Conservation (phyloP, 2,797 vertebrate genomes). For the Schizothorax lantsangensis region DNA sequence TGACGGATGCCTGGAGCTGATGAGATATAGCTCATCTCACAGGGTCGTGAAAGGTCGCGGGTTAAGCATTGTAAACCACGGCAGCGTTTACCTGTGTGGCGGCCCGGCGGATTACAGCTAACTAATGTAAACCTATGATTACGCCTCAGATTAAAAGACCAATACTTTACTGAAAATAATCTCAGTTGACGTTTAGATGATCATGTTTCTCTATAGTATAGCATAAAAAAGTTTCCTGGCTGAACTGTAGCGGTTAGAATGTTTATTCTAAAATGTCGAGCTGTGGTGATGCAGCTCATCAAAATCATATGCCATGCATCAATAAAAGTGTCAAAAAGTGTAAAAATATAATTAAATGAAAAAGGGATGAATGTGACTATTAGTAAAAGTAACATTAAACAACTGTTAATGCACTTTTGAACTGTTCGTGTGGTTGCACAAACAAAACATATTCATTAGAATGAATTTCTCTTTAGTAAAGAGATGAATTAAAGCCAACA, state of each 20-base stretch:
- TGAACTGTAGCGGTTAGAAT: background rate
- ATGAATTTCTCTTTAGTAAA: background rate
- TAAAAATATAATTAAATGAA: background rate
- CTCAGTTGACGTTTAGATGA: slow-evolving; percentile 14
- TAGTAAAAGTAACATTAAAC: background rate
- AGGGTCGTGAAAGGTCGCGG: slow-evolving; percentile 75
- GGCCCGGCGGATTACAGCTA: slow-evolving; percentile 32
- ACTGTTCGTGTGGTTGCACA: background rate
- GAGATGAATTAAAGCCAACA: background rate
- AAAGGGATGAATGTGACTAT: background rate
- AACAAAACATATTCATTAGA: background rate
- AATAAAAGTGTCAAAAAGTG: background rate
- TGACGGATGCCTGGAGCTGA: slow-evolving; percentile 71
- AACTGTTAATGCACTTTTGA: background rate
- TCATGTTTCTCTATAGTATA: slow-evolving; percentile 26
- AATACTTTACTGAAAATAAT: slow-evolving; percentile 29
- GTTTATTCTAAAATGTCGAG: background rate
- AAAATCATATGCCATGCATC: background rate
- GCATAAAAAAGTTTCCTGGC: background rate
- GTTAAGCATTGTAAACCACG: slow-evolving; percentile 50
- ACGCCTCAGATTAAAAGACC: slow-evolving; percentile 19
- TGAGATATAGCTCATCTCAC: slow-evolving; percentile 75
- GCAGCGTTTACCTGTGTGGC: slow-evolving; percentile 51
- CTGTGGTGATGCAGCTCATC: background rate
- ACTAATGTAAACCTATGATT: slow-evolving; percentile 29